Evolutionary conservation across 1,140 invertebrate species (phyloP).

Genomic region (Meloidogyne hapla): DNA sequence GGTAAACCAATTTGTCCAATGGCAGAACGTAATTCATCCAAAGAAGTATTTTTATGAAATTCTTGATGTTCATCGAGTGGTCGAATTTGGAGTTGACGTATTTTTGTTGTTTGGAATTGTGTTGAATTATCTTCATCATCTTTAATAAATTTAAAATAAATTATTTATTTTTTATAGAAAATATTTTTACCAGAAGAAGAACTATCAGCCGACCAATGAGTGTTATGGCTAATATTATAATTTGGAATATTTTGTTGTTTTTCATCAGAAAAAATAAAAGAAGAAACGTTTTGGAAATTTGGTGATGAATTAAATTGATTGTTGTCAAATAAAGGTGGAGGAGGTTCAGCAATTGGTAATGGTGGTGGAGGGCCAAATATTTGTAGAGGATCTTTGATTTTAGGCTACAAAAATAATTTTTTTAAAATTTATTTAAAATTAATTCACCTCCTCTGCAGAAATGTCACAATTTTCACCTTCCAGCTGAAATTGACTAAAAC

Average conservation of each 20-base stretch:
- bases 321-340: not conserved
- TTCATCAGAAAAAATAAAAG: constrained; percentile 4
- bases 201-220: constrained; percentile 1
- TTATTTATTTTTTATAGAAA: not conserved
- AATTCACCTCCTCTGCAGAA: constrained; percentile 1
- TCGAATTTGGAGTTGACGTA: constrained; percentile 55
- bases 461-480: not conserved
- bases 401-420: not conserved
- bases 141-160: constrained; percentile 20
- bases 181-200: not conserved
- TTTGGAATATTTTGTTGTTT: not conserved
- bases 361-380: constrained; percentile 35
- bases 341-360: constrained; percentile 31
- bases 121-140: constrained; percentile 46
- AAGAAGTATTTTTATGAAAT: constrained; percentile 52
- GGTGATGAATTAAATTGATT: constrained; percentile 15
- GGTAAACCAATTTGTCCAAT: constrained; percentile 56
- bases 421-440: not conserved
- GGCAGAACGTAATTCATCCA: constrained; percentile 58
- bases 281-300: constrained; percentile 20
- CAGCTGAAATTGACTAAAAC: constrained; percentile 2
- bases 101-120: constrained; percentile 55
- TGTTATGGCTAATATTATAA: constrained; percentile 18
- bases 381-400: constrained; percentile 20
- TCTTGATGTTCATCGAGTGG: constrained; percentile 48